Conservation (phyloP, 2,888 invertebrate genomes). For the Microdon myrmicae region DNA sequence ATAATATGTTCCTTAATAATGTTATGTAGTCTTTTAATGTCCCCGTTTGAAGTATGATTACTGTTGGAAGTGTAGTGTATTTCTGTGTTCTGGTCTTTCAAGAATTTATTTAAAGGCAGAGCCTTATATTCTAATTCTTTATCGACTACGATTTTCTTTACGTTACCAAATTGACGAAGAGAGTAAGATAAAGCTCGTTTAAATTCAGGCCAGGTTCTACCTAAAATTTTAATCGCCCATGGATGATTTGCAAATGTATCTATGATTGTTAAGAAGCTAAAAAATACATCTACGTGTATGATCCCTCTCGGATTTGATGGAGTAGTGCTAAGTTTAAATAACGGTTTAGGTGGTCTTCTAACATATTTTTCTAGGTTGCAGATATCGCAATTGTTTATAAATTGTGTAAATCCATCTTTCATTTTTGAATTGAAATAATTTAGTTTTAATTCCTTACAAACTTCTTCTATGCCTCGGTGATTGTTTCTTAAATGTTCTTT, state of each 20-base stretch:
- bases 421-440: slow-evolving; percentile 40
- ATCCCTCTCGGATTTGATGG: slow-evolving; percentile 52
- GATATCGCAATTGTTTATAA: slow-evolving; percentile 50
- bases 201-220: slow-evolving; percentile 43
- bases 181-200: slow-evolving; percentile 37
- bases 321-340: slow-evolving; percentile 53
- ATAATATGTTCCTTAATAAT: slow-evolving; percentile 52
- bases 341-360: slow-evolving; percentile 34
- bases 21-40: slow-evolving; percentile 46
- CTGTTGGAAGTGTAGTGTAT: slow-evolving; percentile 45
- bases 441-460: slow-evolving; percentile 14
- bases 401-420: slow-evolving; percentile 35
- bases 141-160: slow-evolving; percentile 38
- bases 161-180: slow-evolving; percentile 29
- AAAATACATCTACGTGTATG: slow-evolving; percentile 54
- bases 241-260: slow-evolving; percentile 54
- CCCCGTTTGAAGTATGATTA: slow-evolving; percentile 46
- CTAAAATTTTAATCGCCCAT: slow-evolving; percentile 41
- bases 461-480: slow-evolving; percentile 33
- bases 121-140: slow-evolving; percentile 51
- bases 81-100: slow-evolving; percentile 25
- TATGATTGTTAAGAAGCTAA: slow-evolving; percentile 49
- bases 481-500: slow-evolving; percentile 39
- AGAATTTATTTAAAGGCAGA: slow-evolving; percentile 36
- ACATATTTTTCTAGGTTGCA: slow-evolving; percentile 39